These are phyloP conservation scores for Drosophila vallismaia DNA, from an alignment of 2,888 invertebrate genomes.

Conservation along the genomic window DNA sequence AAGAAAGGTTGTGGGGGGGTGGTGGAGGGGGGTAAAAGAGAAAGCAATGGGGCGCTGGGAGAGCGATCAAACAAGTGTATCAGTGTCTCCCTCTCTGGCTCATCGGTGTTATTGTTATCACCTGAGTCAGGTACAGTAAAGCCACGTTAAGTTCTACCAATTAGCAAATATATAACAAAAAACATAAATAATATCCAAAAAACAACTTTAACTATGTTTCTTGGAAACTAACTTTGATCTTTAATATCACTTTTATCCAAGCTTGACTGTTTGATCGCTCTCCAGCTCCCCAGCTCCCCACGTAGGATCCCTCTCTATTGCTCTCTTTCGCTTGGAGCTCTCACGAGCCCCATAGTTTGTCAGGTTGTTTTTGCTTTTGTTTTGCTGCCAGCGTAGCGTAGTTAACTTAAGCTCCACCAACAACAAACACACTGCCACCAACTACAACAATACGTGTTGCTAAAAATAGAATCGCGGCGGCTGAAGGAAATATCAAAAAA, in stretches of 20 bases:
- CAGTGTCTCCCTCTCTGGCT: constrained; percentile 16
- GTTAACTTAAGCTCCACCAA: constrained; percentile 58
- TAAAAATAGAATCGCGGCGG: constrained; percentile 64
- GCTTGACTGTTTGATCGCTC: constrained; percentile 18
- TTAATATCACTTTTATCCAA: not conserved
- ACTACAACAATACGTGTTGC: constrained; percentile 58
- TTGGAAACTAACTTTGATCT: not conserved
- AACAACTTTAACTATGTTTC: not conserved
- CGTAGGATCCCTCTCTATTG: constrained; percentile 10
- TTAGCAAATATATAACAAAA: not conserved
- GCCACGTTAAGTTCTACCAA: not conserved
- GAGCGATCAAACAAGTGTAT: constrained; percentile 54
- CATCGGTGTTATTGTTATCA: constrained; percentile 61
- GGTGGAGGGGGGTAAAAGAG: constrained; percentile 17
- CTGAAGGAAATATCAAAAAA: constrained; percentile 28
- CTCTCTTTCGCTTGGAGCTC: constrained; percentile 20
- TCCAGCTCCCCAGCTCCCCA: constrained; percentile 6
- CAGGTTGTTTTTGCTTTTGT: constrained; percentile 34
- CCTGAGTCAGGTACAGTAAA: constrained; percentile 53
- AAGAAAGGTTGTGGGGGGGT: constrained; percentile 14
- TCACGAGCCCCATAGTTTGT: constrained; percentile 57
- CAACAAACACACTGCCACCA: constrained; percentile 37
- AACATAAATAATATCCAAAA: not conserved
- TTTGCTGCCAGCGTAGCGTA: constrained; percentile 65
- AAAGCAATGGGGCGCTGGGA: constrained; percentile 49